Percentiles rank a stretch among this genome's conserved stretches.
Evolutionary conservation across 2,888 invertebrate species (phyloP).

Genomic region (Amphiduros pacificus): DNA sequence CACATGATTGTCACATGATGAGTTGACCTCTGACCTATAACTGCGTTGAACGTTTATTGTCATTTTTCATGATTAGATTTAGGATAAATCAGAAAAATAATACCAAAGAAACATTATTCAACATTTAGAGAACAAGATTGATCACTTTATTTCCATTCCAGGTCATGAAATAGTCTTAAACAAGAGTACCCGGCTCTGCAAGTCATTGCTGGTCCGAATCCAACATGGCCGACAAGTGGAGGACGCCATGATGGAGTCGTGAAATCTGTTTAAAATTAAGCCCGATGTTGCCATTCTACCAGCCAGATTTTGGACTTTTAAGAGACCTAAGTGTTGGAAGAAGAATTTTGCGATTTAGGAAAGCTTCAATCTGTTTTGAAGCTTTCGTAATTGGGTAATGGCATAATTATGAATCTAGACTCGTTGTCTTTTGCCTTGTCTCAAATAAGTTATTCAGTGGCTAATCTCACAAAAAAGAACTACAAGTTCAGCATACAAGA

Average conservation of each 20-base stretch:
- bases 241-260: constrained; percentile 18
- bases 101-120: too few relatives aligned
- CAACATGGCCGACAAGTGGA: constrained; percentile 14
- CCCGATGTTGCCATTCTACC: constrained; percentile 18
- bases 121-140: too few relatives aligned
- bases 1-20: too few relatives aligned
- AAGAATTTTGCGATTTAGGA: constrained; percentile 57
- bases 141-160: too few relatives aligned
- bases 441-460: constrained; percentile 97
- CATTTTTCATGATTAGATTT: too few relatives aligned
- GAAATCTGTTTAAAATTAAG: constrained; percentile 8
- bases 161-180: too few relatives aligned
- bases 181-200: too few relatives aligned
- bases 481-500: constrained; percentile 87
- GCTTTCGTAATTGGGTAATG: constrained; percentile 83
- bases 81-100: too few relatives aligned
- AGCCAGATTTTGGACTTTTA: constrained; percentile 9
- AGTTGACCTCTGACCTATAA: too few relatives aligned
- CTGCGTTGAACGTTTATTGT: too few relatives aligned
- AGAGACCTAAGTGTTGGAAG: not conserved
- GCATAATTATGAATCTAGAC: constrained; percentile 72
- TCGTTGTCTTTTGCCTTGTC: constrained; percentile 97
- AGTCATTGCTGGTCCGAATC: constrained; percentile 15
- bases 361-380: constrained; percentile 92
- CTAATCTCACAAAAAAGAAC: constrained; percentile 94